phyloP scores from a whole-genome alignment of 2,888 invertebrate species.

The Mesorhabditis spiculigera region DNA sequence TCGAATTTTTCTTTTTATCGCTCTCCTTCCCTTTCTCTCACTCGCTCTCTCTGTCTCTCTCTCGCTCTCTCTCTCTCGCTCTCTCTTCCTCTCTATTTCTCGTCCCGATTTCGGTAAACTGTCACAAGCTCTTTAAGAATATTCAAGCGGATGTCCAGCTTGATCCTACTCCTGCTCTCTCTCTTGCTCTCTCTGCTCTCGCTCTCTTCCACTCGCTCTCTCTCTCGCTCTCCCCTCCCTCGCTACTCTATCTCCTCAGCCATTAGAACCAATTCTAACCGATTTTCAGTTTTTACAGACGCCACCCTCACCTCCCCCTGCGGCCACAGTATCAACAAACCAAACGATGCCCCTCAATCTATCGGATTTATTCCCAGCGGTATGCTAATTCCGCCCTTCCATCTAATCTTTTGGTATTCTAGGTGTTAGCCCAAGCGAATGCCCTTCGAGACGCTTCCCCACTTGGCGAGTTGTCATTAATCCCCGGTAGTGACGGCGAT shows the following conservation, averaged over 20 bases:
- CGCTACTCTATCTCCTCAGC: too few species aligned
- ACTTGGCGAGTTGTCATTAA: not conserved
- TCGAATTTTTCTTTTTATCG: too few species aligned
- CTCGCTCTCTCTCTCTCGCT: too few species aligned
- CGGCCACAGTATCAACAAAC: constrained; percentile 4
- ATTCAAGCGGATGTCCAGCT: not conserved
- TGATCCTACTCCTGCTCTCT: too few species aligned
- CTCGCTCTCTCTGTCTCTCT: too few species aligned
- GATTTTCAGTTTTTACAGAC: not conserved
- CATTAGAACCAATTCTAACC: too few species aligned
- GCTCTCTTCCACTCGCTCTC: too few species aligned
- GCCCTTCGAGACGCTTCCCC: not conserved
- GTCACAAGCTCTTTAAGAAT: not conserved
- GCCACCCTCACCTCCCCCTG: not conserved
- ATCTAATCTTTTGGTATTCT: not conserved
- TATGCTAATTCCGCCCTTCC: not conserved
- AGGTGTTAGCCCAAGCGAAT: not conserved
- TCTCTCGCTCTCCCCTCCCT: too few species aligned
- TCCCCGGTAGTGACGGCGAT: not conserved
- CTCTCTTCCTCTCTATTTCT: too few species aligned
- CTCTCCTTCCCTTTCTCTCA: too few species aligned
- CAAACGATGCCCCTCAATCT: not conserved
- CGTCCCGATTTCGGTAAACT: too few species aligned
- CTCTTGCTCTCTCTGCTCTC: too few species aligned
- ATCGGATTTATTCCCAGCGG: constrained; percentile 3